Percentiles rank a stretch among this genome's conserved stretches.
phyloP scores from a whole-genome alignment of 2,888 invertebrate genomes.

The Hirtodrosophila alboralis region DNA sequence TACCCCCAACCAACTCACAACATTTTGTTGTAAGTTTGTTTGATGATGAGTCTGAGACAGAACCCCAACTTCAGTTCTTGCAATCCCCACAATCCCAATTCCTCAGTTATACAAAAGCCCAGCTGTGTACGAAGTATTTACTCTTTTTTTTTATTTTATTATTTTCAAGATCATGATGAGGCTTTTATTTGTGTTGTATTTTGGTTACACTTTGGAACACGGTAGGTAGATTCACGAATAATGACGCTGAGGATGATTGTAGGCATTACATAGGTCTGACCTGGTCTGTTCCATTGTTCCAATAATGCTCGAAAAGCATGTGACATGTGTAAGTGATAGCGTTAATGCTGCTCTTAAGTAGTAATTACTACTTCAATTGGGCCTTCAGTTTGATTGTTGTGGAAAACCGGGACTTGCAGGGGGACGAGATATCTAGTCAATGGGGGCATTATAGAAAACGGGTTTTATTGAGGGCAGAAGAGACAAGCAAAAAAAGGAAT shows the following conservation, averaged over 20 bases:
- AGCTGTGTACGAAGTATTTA: conserved; percentile 56
- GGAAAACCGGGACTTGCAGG: too few species aligned
- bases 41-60: conserved; percentile 63
- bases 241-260: conserved; percentile 27
- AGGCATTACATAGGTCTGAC: conserved; percentile 21
- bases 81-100: conserved; percentile 10
- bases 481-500: background rate
- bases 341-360: conserved; percentile 79
- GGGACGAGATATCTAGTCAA: too few species aligned
- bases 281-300: conserved; percentile 66
- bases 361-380: conserved; percentile 79
- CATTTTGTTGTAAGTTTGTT: conserved; percentile 61
- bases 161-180: conserved; percentile 75
- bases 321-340: conserved; percentile 80
- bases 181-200: conserved; percentile 70
- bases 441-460: too few species aligned
- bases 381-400: conserved; percentile 12
- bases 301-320: conserved; percentile 73
- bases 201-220: conserved; percentile 37
- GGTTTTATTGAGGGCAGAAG: too few species aligned
- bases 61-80: conserved; percentile 48
- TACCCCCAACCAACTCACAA: too few species aligned
- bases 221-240: conserved; percentile 33
- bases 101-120: conserved; percentile 47
- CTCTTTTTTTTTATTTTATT: conserved; percentile 13